Evolutionary conservation across 2,113 vertebrate species (phyloP).

Genomic region (Neotoma lepida): DNA sequence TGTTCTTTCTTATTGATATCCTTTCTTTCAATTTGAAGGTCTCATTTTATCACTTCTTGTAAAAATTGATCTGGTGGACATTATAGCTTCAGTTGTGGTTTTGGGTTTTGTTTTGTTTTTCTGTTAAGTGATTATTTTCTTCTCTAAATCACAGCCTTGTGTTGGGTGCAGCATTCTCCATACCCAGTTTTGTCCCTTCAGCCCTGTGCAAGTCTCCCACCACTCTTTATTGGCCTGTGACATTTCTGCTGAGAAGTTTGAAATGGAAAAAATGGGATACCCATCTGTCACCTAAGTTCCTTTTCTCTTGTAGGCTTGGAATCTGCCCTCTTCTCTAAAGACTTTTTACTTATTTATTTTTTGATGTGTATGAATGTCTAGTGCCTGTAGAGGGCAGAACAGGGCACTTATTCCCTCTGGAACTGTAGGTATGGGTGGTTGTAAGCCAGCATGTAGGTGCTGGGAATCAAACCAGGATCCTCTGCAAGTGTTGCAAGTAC

Average conservation of each 20-base stretch:
- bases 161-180: neutral
- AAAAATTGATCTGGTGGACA: neutral
- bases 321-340: neutral
- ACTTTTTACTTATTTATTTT: neutral
- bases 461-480: neutral
- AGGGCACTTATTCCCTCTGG: too few relatives aligned
- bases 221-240: neutral
- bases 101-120: too few relatives aligned
- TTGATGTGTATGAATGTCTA: neutral
- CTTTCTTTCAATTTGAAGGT: neutral
- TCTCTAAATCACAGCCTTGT: neutral
- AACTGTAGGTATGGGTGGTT: neutral
- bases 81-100: neutral
- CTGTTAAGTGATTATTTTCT: too few relatives aligned
- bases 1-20: neutral
- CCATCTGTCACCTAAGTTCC: neutral
- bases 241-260: neutral
- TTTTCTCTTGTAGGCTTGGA: neutral
- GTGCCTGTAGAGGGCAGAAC: neutral
- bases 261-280: neutral
- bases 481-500: neutral
- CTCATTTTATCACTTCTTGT: neutral
- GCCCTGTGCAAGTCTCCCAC: neutral
- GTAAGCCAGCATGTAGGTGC: neutral
- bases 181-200: neutral